These are phyloP conservation scores for Periophthalmus magnuspinnatus DNA, from an alignment of 2,797 vertebrate species.

Conservation along the genomic window DNA sequence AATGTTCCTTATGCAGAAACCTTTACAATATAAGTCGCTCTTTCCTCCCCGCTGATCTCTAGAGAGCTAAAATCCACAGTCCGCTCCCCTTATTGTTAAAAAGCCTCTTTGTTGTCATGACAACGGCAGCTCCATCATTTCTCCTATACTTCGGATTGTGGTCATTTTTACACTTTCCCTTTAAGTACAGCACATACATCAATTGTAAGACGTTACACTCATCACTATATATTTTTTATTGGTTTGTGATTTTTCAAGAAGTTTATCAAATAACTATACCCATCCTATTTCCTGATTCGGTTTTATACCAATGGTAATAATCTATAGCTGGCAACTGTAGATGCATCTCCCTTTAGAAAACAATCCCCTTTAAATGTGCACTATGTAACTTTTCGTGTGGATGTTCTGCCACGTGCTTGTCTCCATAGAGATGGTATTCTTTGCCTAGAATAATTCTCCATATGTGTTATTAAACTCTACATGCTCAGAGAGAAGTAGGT, in stretches of 20 bases:
- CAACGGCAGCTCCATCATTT: constrained; percentile 14
- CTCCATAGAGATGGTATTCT: no score
- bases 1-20: constrained; percentile 17
- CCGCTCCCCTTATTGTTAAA: constrained; percentile 22
- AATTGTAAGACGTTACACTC: constrained; percentile 16
- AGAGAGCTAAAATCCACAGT: constrained; percentile 32
- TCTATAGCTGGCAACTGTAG: no score
- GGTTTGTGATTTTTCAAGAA: neutral
- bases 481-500: no score
- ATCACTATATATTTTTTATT: neutral
- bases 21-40: constrained; percentile 1
- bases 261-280: no score
- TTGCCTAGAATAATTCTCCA: no score
- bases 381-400: no score
- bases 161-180: constrained; percentile 15
- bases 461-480: no score
- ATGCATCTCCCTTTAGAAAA: no score
- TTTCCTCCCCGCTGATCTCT: constrained; percentile 36
- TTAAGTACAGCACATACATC: constrained; percentile 11
- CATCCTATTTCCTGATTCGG: no score
- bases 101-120: constrained; percentile 58
- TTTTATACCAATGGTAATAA: no score
- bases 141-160: constrained; percentile 25
- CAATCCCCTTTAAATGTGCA: no score
- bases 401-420: no score